Conservation (phyloP, 1,140 invertebrate genomes). For the Steinernema khuongi region DNA sequence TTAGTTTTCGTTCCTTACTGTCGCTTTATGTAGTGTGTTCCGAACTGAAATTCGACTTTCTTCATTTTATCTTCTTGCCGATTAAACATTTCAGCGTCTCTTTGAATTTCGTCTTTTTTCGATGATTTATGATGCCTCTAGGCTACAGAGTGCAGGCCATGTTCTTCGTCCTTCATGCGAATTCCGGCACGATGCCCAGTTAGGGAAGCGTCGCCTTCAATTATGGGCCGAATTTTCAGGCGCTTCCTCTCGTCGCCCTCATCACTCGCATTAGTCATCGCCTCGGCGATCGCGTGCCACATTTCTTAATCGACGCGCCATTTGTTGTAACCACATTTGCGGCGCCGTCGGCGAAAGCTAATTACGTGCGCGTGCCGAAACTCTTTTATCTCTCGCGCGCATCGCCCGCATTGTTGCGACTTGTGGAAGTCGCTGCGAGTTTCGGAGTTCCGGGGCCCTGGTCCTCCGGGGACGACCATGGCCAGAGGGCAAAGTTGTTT, state of each 20-base stretch:
- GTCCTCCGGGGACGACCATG: not conserved
- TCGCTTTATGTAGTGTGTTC: no score
- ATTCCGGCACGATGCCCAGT: no score
- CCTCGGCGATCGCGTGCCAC: not conserved
- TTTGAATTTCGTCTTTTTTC: no score
- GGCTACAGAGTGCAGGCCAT: no score
- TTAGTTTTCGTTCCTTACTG: no score
- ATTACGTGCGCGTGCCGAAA: not conserved
- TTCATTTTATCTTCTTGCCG: no score
- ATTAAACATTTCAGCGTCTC: no score
- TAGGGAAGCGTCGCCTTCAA: no score
- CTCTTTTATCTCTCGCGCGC: not conserved
- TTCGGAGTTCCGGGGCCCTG: not conserved
- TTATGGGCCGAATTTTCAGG: not conserved
- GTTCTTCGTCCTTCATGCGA: no score
- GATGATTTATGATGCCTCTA: no score
- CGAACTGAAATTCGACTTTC: no score
- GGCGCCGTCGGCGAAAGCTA: not conserved
- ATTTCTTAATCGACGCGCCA: not conserved
- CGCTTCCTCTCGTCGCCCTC: not conserved
- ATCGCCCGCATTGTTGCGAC: not conserved
- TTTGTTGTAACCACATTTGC: not conserved
- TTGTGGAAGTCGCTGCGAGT: not conserved
- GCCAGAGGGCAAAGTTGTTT: not conserved
- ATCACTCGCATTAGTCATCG: not conserved